Conservation (phyloP, 2,888 invertebrate genomes). For the Amphiduros pacificus region DNA sequence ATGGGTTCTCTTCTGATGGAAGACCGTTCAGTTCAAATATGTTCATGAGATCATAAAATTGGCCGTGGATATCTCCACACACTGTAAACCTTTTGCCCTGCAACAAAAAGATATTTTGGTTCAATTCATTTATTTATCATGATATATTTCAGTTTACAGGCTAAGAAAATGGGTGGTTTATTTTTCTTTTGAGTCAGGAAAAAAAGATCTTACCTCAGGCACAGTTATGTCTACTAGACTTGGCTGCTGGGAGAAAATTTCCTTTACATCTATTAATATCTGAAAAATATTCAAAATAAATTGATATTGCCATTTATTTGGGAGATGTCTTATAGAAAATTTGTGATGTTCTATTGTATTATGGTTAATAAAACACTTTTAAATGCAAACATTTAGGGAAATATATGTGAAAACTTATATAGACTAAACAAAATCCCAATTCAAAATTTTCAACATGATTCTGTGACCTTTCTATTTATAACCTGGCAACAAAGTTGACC, state of each 20-base stretch:
- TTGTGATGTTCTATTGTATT: too few relatives aligned
- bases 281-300: constrained; percentile 60
- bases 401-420: too few relatives aligned
- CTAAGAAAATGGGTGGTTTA: too few relatives aligned
- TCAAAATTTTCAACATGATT: too few relatives aligned
- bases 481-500: too few relatives aligned
- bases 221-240: constrained; percentile 89
- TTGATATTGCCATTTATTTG: neutral
- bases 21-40: constrained; percentile 96
- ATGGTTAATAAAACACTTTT: too few relatives aligned
- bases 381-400: too few relatives aligned
- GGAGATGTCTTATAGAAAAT: too few relatives aligned
- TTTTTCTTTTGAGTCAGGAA: too few relatives aligned
- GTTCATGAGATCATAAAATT: constrained; percentile 97
- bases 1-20: constrained; percentile 93
- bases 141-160: neutral
- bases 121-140: neutral
- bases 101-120: constrained; percentile 20
- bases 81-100: constrained; percentile 89
- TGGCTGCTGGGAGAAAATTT: constrained; percentile 80
- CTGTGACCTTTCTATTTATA: too few relatives aligned
- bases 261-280: constrained; percentile 90
- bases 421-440: too few relatives aligned
- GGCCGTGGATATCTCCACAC: constrained; percentile 98
- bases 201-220: constrained; percentile 65